Base-by-base conservation (phyloP, 2,888 invertebrate species). In the Drepanosiphum platanoidis region DNA sequence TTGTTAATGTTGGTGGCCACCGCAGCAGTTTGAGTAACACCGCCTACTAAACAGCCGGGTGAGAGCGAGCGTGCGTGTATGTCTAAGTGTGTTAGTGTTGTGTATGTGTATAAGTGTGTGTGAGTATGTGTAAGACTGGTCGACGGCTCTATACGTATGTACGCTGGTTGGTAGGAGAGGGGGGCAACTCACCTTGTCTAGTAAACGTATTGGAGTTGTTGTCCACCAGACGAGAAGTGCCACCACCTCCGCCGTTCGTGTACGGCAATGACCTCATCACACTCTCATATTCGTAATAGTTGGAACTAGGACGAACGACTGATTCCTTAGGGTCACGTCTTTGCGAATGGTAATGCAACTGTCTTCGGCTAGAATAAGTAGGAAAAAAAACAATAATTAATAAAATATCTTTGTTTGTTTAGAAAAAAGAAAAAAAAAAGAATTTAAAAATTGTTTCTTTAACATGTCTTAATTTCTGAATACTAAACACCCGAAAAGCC, bases 241-340 rank as follows among this genome's bases (percentile, higher is more conserved):
- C 18, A 11, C 74, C 42, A 18, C n/a, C 30, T 8, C 32, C 61
- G n/a, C 39, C 36, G n/a, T 15, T 72, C 13, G 77, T 66, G n/a
- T 84, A 84, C 0, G 84, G 84, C n/a, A 77, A 22, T 1, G 84
- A 84, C n/a, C 68, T 64, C 68, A 84, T 70, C 11, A 94, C 93
- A 87, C 93, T 94, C 90, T 95, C 95, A 90, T 95, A 95, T 90
- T 96, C 95, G 90, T 95, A 95, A 90, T 94, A 95, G 90, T 95
- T 95, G 86, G 95, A 95, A 87, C 94, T 93, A 8, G 95, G 95
- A 30, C 95, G 91, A 88, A 90, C 92, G 81, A 89, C 91, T 64
- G 90, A 89, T 87, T 92, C 92, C 89, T 92, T 91, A 88, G 92
- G 92, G 84, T 89, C 88, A 72, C 89, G 88, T 88, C 93, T 92